A percentile compares a stretch with the other conserved stretches of the same genome.
Evolutionary conservation across 2,113 vertebrate genomes (phyloP).

Genomic region (Monopterus albus): DNA sequence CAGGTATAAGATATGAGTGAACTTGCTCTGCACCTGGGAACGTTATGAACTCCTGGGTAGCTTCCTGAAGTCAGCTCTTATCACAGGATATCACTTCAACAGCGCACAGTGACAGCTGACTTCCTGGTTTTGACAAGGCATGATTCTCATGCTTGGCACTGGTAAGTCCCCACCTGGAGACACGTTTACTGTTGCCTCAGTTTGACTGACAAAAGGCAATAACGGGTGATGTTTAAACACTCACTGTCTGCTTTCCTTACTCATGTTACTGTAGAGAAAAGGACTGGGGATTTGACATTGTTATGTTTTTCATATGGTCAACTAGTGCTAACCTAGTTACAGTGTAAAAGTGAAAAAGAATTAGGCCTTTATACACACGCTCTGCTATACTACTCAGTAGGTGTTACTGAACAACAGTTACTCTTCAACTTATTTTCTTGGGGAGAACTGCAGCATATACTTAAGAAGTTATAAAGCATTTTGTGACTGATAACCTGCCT

Average conservation of each 20-base stretch:
- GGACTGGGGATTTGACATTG: background rate
- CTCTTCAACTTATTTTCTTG: no score
- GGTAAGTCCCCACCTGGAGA: constrained; percentile 55
- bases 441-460: no score
- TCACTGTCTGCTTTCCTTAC: background rate
- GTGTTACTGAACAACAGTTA: no score
- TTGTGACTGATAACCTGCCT: no score
- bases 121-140: constrained; percentile 74
- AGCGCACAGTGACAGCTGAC: constrained; percentile 53
- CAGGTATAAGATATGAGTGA: constrained; percentile 62
- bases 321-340: background rate
- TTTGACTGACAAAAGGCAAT: constrained; percentile 32
- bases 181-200: constrained; percentile 47
- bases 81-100: constrained; percentile 56
- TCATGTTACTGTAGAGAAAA: constrained; percentile 8
- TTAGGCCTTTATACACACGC: no score
- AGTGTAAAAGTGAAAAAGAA: no score
- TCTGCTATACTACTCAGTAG: no score
- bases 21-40: constrained; percentile 63
- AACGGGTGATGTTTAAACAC: constrained; percentile 53
- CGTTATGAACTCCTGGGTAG: constrained; percentile 30
- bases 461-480: no score
- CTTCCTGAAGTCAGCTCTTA: constrained; percentile 62
- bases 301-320: background rate
- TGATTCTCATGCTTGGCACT: constrained; percentile 66